Evolutionary conservation across 2,797 vertebrate genomes (phyloP).

Genomic region (Enteromius trimaculatus): DNA sequence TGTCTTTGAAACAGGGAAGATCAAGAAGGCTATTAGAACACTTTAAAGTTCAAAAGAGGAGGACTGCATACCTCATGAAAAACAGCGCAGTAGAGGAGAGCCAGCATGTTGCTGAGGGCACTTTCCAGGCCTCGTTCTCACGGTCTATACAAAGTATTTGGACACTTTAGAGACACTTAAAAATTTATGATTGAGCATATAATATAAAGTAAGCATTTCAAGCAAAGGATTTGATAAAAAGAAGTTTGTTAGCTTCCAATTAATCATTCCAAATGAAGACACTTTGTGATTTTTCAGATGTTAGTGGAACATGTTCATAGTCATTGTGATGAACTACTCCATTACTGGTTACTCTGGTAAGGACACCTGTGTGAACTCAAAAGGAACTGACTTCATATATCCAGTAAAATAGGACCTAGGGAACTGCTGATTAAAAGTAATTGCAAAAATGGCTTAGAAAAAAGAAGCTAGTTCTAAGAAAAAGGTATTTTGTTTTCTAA

Average conservation of each 20-base stretch:
- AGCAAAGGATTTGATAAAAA: neutral
- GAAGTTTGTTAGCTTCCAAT: neutral
- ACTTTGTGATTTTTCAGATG: neutral
- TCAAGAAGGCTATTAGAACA: conserved; percentile 40
- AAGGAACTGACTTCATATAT: conserved; percentile 36
- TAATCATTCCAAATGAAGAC: neutral
- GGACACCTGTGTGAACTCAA: conserved; percentile 37
- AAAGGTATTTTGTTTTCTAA: neutral
- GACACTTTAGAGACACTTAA: neutral
- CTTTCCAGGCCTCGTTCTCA: conserved; percentile 28
- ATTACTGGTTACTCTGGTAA: neutral
- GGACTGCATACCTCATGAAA: conserved; percentile 58
- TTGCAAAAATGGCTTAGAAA: conserved; percentile 31
- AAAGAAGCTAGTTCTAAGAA: neutral
- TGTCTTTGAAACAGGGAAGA: conserved; percentile 32
- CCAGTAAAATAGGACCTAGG: conserved; percentile 25
- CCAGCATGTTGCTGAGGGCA: conserved; percentile 43
- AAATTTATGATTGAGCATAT: conserved; percentile 24
- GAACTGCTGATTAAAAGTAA: conserved; percentile 37
- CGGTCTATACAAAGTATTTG: conserved; percentile 48
- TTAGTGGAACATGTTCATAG: conserved; percentile 10
- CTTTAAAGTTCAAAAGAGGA: conserved; percentile 43
- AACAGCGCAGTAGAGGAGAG: conserved; percentile 55
- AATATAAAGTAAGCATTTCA: neutral
- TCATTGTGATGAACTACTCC: conserved; percentile 11